Conservation (phyloP, 2,888 invertebrate species). For the Mythimna albipuncta region DNA sequence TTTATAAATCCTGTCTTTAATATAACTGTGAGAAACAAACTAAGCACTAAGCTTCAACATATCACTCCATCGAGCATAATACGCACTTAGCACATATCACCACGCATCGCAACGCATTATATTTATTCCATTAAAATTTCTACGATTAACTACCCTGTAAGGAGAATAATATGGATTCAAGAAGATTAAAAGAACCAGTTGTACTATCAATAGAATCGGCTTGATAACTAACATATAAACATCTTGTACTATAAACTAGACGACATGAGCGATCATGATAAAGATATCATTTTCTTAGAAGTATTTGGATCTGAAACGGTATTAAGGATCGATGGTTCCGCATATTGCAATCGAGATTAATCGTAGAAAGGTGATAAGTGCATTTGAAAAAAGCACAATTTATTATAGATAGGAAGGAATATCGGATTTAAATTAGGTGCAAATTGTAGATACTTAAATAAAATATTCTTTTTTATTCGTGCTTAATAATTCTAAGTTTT, state of each 20-base stretch:
- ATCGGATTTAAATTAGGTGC: no score
- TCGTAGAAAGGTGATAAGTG: no score
- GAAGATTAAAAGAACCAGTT: constrained; percentile 31
- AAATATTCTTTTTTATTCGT: no score
- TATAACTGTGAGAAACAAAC: constrained; percentile 1
- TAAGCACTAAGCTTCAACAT: background rate
- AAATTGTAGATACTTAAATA: no score
- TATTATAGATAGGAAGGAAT: no score
- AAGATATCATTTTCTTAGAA: constrained; percentile 39
- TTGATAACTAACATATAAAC: constrained; percentile 11
- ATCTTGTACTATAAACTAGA: constrained; percentile 45
- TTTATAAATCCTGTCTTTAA: no score
- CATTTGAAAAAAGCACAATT: no score
- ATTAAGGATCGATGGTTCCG: constrained; percentile 17
- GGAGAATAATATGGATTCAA: constrained; percentile 13
- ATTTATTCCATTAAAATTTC: constrained; percentile 24
- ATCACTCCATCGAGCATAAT: background rate
- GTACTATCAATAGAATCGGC: constrained; percentile 27
- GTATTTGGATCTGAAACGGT: constrained; percentile 12
- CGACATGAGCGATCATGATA: constrained; percentile 17
- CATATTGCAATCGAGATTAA: background rate
- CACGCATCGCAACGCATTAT: background rate
- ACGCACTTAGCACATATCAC: background rate
- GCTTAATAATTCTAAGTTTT: no score
- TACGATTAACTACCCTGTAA: background rate